phyloP scores from a whole-genome alignment of 2,888 invertebrate species.

The Antitype chi region DNA sequence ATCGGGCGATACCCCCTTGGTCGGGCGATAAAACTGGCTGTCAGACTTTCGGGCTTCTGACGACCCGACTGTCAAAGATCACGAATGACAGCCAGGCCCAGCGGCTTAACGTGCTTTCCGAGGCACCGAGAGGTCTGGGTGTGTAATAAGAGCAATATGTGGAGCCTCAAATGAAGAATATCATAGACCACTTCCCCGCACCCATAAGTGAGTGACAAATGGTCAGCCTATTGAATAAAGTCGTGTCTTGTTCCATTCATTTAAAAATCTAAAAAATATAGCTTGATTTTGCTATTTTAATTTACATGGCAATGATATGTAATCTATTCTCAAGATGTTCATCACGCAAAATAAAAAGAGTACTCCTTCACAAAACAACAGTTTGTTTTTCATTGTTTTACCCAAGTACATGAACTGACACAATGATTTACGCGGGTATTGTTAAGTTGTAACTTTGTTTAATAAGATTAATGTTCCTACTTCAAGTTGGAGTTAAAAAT shows the following conservation, averaged over 20 bases:
- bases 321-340: background rate
- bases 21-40: too few relatives aligned
- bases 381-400: constrained; percentile 23
- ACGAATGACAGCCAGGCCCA: too few relatives aligned
- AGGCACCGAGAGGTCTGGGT: too few relatives aligned
- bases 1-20: too few relatives aligned
- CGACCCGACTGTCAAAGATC: too few relatives aligned
- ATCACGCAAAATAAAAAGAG: background rate
- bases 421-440: constrained; percentile 25
- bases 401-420: constrained; percentile 19
- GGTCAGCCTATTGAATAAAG: too few relatives aligned
- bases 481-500: constrained; percentile 32
- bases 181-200: too few relatives aligned
- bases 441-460: constrained; percentile 29
- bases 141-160: too few relatives aligned
- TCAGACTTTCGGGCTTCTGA: too few relatives aligned
- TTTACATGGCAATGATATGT: background rate
- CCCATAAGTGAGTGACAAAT: too few relatives aligned
- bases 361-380: background rate
- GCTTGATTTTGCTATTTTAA: background rate
- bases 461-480: constrained; percentile 41
- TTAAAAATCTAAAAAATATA: background rate
- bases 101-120: too few relatives aligned
- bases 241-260: background rate
- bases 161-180: too few relatives aligned